phyloP scores from a whole-genome alignment of 2,797 vertebrate species.

The Mormyrops boulengeri region DNA sequence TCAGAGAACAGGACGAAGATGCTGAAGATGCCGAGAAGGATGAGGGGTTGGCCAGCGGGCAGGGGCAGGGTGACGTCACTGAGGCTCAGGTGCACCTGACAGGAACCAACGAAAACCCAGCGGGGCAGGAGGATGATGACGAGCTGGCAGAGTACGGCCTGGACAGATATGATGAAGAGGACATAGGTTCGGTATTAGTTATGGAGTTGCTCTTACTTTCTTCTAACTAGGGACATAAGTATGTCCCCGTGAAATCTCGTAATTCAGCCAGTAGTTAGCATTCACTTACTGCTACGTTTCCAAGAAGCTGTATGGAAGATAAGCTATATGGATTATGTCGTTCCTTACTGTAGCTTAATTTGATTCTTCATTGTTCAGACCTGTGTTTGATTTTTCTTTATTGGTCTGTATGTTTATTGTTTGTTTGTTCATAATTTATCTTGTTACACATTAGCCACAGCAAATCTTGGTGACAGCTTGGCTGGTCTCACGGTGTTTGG shows the following conservation, averaged over 20 bases:
- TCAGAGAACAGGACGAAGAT: conserved; percentile 59
- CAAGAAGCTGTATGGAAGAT: neutral
- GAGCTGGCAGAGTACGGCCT: conserved; percentile 84
- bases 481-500: conserved; percentile 82
- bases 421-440: neutral
- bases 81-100: conserved; percentile 25
- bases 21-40: conserved; percentile 61
- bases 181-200: conserved; percentile 52
- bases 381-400: neutral
- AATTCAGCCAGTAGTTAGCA: neutral
- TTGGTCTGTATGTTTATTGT: neutral
- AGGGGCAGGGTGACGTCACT: conserved; percentile 28
- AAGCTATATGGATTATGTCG: neutral
- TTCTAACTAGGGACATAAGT: neutral
- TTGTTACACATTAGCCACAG: conserved; percentile 50
- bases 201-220: neutral
- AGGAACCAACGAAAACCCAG: conserved; percentile 33
- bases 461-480: conserved; percentile 81
- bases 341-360: neutral
- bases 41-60: conserved; percentile 45
- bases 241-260: neutral
- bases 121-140: conserved; percentile 52
- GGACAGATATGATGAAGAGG: conserved; percentile 83
- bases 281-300: neutral
- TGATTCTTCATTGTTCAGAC: neutral